phyloP scores from a whole-genome alignment of 2,797 vertebrate species.

The Benthosema pterotum region DNA sequence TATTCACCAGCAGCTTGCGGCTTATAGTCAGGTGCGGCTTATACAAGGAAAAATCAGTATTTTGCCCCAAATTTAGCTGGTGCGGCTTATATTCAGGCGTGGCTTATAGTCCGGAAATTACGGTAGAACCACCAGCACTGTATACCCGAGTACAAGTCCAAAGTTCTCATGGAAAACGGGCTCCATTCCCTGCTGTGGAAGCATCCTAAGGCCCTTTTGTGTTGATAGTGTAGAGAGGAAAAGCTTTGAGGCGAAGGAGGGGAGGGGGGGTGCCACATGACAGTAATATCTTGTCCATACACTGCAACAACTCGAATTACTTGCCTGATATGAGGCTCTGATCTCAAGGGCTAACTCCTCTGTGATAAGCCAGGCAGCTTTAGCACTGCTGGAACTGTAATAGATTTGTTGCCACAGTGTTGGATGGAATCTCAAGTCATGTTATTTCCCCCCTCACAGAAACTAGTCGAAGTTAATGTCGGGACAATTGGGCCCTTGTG shows the following conservation, averaged over 20 bases:
- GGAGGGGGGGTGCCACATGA: constrained; percentile 25
- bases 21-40: too few species aligned
- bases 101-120: too few species aligned
- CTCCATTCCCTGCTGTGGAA: too few species aligned
- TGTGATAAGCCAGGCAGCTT: constrained; percentile 55
- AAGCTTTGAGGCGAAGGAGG: constrained; percentile 31
- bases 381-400: constrained; percentile 62
- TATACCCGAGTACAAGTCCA: too few species aligned
- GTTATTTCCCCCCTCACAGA: constrained; percentile 53
- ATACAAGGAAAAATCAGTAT: too few species aligned
- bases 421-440: constrained; percentile 60
- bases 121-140: too few species aligned
- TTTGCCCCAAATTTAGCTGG: too few species aligned
- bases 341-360: constrained; percentile 54
- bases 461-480: constrained; percentile 60
- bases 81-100: too few species aligned
- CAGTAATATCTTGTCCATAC: constrained; percentile 59
- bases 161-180: too few species aligned
- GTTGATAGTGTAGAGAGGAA: constrained; percentile 57
- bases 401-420: constrained; percentile 67
- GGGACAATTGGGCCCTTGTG: constrained; percentile 60
- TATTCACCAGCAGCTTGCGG: too few species aligned
- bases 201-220: constrained; percentile 27
- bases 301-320: constrained; percentile 33
- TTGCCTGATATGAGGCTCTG: constrained; percentile 42